Conservation (phyloP, 2,113 vertebrate species). For the Notiomystis cincta region DNA sequence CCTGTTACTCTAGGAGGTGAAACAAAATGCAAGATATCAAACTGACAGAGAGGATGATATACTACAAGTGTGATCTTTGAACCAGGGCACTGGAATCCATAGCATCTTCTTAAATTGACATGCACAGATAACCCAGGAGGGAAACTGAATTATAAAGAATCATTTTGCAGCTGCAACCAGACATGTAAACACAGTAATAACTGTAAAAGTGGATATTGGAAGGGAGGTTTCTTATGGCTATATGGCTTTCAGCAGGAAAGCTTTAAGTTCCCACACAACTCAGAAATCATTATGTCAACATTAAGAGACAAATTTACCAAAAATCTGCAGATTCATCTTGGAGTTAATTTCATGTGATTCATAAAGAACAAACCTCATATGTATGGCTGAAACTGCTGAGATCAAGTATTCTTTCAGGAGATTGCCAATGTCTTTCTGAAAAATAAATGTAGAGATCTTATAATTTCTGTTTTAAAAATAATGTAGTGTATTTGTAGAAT, state of each 20-base stretch:
- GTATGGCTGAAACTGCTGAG: too few species aligned
- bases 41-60: slow-evolving; percentile 17
- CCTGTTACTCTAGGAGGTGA: neutral
- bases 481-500: too few species aligned
- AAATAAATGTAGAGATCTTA: too few species aligned
- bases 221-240: neutral
- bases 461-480: too few species aligned
- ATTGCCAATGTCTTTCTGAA: too few species aligned
- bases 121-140: neutral
- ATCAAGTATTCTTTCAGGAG: too few species aligned
- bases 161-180: neutral
- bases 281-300: neutral
- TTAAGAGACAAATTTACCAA: neutral
- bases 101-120: neutral
- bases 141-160: neutral
- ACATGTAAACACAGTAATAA: neutral
- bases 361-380: too few species aligned
- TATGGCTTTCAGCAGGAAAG: neutral
- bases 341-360: neutral
- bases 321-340: neutral
- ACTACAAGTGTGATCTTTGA: neutral
- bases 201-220: neutral
- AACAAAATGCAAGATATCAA: slow-evolving; percentile 26
- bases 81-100: neutral
- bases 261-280: neutral